Conservation (phyloP, 2,113 vertebrate genomes). For the Petromus typicus region DNA sequence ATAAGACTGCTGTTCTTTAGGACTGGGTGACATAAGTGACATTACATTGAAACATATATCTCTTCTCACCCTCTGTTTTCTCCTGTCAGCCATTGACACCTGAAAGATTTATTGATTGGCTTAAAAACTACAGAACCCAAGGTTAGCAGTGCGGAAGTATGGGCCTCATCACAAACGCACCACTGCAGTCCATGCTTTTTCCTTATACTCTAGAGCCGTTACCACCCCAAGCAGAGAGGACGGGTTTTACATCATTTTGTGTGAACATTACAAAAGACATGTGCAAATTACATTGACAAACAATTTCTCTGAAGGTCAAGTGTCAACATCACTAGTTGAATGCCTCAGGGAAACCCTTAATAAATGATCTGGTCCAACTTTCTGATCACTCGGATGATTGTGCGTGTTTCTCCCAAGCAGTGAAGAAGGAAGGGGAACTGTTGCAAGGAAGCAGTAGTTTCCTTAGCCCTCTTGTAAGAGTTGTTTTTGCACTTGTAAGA, state of each 20-base stretch:
- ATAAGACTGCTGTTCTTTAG: constrained; percentile 48
- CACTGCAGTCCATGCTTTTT: constrained; percentile 9
- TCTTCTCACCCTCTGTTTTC: constrained; percentile 64
- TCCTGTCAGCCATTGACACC: constrained; percentile 71
- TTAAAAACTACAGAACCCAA: constrained; percentile 61
- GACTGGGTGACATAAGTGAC: constrained; percentile 46
- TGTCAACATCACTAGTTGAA: constrained; percentile 25
- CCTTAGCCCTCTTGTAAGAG: constrained; percentile 16
- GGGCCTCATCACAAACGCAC: constrained; percentile 43
- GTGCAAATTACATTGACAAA: constrained; percentile 34
- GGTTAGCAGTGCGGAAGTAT: background rate
- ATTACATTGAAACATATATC: constrained; percentile 4
- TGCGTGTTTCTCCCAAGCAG: constrained; percentile 19
- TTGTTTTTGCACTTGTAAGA: constrained; percentile 40
- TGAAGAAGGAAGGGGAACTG: background rate
- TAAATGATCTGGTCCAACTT: background rate
- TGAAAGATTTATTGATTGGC: constrained; percentile 78
- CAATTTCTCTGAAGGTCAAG: constrained; percentile 35
- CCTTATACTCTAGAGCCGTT: constrained; percentile 39
- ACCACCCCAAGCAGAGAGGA: background rate
- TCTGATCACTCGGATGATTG: background rate
- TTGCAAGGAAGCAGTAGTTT: background rate
- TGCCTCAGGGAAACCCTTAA: constrained; percentile 44
- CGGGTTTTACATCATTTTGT: constrained; percentile 40
- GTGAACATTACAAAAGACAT: constrained; percentile 27